A percentile compares a stretch with the other conserved stretches of the same genome.
Conservation (phyloP, 2,797 vertebrate species). For the Mormyrus hasselquistii region DNA sequence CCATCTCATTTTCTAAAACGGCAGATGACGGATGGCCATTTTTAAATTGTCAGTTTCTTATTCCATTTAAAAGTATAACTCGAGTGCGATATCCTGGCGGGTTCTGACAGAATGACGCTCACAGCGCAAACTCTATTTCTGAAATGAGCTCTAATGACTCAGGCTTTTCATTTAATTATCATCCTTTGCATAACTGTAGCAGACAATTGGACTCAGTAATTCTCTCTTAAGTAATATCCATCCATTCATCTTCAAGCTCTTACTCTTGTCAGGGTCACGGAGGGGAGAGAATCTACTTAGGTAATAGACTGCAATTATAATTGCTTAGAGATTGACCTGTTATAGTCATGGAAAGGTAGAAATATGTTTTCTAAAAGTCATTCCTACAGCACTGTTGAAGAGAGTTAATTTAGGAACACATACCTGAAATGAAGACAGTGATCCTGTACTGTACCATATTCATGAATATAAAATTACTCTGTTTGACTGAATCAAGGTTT, state of each 20-base stretch:
- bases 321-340: not conserved
- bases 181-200: not conserved
- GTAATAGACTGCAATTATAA: not conserved
- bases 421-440: not conserved
- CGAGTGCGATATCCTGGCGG: not conserved
- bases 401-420: not conserved
- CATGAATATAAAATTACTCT: not conserved
- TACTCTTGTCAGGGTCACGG: not conserved
- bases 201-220: not conserved
- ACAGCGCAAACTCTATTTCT: slow-evolving; percentile 7
- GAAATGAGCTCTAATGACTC: slow-evolving; percentile 24
- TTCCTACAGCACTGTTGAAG: not conserved
- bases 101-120: not conserved
- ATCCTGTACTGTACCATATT: not conserved
- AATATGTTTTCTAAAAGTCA: not conserved
- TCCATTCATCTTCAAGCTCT: not conserved
- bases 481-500: not conserved
- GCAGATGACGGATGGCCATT: not conserved
- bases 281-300: not conserved
- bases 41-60: not conserved
- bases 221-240: not conserved
- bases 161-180: slow-evolving; percentile 25
- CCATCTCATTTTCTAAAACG: not conserved
- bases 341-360: not conserved
- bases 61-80: not conserved